Conservation (phyloP, 37 sponge, comb jelly and placozoan species). For the Hexactinellida sp. region DNA sequence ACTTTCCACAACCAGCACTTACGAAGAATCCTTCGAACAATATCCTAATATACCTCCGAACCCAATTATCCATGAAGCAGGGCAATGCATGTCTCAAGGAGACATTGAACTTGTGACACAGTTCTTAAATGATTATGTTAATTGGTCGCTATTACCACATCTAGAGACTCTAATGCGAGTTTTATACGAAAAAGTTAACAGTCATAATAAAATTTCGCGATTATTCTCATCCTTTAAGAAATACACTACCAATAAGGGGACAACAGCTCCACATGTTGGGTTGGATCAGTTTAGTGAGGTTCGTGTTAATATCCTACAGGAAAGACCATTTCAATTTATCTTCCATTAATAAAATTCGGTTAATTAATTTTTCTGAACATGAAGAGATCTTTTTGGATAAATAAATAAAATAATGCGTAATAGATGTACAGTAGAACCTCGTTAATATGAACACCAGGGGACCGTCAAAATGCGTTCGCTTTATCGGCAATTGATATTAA, state of each 20-base stretch:
- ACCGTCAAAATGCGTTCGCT: too few relatives aligned
- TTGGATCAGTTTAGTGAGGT: conserved; percentile 9
- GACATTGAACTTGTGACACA: not conserved
- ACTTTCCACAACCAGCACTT: not conserved
- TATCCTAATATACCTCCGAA: not conserved
- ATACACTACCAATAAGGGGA: not conserved
- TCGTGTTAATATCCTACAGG: too few relatives aligned
- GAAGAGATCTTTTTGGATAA: too few relatives aligned
- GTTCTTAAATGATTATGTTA: not conserved
- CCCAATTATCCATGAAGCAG: not conserved
- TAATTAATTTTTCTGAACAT: too few relatives aligned
- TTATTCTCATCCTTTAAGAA: not conserved
- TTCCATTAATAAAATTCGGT: too few relatives aligned
- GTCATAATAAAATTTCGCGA: conserved; percentile 2
- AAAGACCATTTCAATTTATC: too few relatives aligned
- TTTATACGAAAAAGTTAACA: not conserved
- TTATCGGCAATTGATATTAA: not conserved
- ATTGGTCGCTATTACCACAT: not conserved
- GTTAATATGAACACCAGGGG: too few relatives aligned
- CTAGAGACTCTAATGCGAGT: not conserved
- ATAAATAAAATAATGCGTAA: too few relatives aligned
- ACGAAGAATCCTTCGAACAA: not conserved
- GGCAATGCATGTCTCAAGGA: not conserved
- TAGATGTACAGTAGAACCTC: too few relatives aligned
- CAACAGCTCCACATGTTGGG: not conserved